phyloP scores from a whole-genome alignment of 2,113 vertebrate species.

The Monopterus albus region DNA sequence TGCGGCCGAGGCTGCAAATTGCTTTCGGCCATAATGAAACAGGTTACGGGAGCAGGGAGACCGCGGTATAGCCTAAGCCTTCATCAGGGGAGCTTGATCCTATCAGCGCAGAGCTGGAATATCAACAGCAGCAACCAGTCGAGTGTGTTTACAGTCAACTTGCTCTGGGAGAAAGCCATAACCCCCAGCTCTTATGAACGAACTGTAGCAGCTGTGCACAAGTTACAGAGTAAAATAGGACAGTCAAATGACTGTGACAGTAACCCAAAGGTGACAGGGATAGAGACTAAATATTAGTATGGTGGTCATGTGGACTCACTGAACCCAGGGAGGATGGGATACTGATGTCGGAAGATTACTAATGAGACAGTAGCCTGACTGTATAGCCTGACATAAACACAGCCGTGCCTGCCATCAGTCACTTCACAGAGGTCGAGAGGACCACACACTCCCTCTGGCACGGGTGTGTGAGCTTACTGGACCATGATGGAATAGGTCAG shows the following conservation, averaged over 20 bases:
- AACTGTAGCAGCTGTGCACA: slow-evolving; percentile 23
- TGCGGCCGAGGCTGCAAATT: slow-evolving; percentile 59
- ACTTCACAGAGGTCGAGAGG: slow-evolving; percentile 45
- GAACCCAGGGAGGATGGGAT: slow-evolving; percentile 27
- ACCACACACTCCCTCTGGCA: slow-evolving; percentile 11
- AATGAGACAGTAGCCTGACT: slow-evolving; percentile 37
- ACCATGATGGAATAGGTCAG: slow-evolving; percentile 61
- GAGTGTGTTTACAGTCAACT: slow-evolving; percentile 46
- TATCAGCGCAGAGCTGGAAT: slow-evolving; percentile 55
- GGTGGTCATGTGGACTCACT: slow-evolving; percentile 18
- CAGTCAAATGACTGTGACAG: slow-evolving; percentile 38
- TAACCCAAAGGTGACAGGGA: slow-evolving; percentile 33
- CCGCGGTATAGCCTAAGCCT: slow-evolving; percentile 50
- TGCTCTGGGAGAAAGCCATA: slow-evolving; percentile 32
- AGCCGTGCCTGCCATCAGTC: slow-evolving; percentile 45
- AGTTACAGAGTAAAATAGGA: slow-evolving; percentile 39
- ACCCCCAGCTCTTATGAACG: slow-evolving; percentile 31
- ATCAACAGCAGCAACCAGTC: slow-evolving; percentile 44
- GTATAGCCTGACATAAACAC: slow-evolving; percentile 44
- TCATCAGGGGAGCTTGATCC: slow-evolving; percentile 61
- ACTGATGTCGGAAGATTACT: slow-evolving; percentile 44
- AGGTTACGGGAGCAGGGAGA: slow-evolving; percentile 56
- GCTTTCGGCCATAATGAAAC: slow-evolving; percentile 68
- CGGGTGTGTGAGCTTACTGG: slow-evolving; percentile 40
- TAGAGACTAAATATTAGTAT: slow-evolving; percentile 34